phyloP scores from a whole-genome alignment of 2,797 vertebrate genomes.

The Pseudomugil gertrudae region DNA sequence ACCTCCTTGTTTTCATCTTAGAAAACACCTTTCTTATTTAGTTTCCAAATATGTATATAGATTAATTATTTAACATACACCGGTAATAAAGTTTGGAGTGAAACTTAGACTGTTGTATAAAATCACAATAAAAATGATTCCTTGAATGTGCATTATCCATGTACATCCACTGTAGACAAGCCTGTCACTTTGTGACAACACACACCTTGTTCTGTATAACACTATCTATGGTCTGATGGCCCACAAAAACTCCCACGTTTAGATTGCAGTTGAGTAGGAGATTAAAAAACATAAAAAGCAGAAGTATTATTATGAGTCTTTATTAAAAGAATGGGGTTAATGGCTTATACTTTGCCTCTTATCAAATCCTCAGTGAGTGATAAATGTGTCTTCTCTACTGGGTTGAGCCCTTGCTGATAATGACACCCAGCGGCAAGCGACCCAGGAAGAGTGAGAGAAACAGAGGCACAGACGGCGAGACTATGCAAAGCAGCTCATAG shows the following conservation, averaged over 20 bases:
- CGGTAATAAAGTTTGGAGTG: no score
- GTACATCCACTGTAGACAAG: no score
- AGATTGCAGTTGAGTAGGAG: background rate
- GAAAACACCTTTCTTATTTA: no score
- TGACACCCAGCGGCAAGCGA: slow-evolving; percentile 53
- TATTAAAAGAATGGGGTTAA: slow-evolving; percentile 75
- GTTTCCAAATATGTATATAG: no score
- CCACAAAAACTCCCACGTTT: slow-evolving; percentile 9
- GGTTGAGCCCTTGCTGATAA: slow-evolving; percentile 64
- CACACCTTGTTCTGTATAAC: no score
- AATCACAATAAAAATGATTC: no score
- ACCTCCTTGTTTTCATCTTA: no score
- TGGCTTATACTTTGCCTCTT: slow-evolving; percentile 70
- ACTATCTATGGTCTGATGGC: background rate
- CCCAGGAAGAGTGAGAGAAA: slow-evolving; percentile 25
- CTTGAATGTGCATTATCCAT: no score
- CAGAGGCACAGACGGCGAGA: slow-evolving; percentile 13
- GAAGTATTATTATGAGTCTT: slow-evolving; percentile 59
- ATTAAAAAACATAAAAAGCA: slow-evolving; percentile 14
- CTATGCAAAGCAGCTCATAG: slow-evolving; percentile 17
- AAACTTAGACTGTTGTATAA: no score
- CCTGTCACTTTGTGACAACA: no score
- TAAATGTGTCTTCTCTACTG: slow-evolving; percentile 65
- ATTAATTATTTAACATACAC: no score
- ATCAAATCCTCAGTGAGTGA: slow-evolving; percentile 72